Evolutionary conservation across 1,140 invertebrate species (phyloP).

Genomic region (Lerema accius): DNA sequence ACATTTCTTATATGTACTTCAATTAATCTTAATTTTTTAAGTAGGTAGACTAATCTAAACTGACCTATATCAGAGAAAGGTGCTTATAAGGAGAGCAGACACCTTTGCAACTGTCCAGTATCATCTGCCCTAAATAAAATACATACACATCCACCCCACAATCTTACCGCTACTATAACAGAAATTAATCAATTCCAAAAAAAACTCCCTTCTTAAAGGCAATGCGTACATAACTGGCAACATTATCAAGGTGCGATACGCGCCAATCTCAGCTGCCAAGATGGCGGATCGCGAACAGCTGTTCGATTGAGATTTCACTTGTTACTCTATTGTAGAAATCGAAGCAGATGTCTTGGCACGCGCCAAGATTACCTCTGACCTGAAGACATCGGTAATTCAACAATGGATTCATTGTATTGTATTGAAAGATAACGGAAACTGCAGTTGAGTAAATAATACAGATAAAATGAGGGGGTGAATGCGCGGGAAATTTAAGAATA

Average conservation of each 20-base stretch:
- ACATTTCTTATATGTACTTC: no score
- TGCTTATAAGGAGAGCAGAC: no score
- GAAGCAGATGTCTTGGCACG: slow-evolving; percentile 28
- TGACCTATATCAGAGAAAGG: no score
- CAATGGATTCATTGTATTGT: slow-evolving; percentile 16
- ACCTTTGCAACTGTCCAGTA: neutral
- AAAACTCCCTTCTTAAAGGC: slow-evolving; percentile 26
- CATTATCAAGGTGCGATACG: slow-evolving; percentile 29
- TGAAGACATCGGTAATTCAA: slow-evolving; percentile 25
- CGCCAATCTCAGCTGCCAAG: slow-evolving; percentile 30
- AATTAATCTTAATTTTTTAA: no score
- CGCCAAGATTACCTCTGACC: slow-evolving; percentile 33
- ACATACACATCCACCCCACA: neutral
- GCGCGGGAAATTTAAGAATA: neutral
- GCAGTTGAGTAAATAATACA: slow-evolving; percentile 8
- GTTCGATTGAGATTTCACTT: slow-evolving; percentile 24
- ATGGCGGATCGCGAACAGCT: slow-evolving; percentile 21
- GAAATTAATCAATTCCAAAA: slow-evolving; percentile 28
- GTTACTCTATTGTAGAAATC: slow-evolving; percentile 26
- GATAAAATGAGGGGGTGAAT: neutral
- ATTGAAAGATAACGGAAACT: slow-evolving; percentile 15
- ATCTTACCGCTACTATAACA: slow-evolving; percentile 11
- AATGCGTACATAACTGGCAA: slow-evolving; percentile 21
- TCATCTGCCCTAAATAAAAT: slow-evolving; percentile 3
- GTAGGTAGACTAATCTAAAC: no score